phyloP scores from a whole-genome alignment of 1,140 invertebrate species.

The Megalopta genalis region DNA sequence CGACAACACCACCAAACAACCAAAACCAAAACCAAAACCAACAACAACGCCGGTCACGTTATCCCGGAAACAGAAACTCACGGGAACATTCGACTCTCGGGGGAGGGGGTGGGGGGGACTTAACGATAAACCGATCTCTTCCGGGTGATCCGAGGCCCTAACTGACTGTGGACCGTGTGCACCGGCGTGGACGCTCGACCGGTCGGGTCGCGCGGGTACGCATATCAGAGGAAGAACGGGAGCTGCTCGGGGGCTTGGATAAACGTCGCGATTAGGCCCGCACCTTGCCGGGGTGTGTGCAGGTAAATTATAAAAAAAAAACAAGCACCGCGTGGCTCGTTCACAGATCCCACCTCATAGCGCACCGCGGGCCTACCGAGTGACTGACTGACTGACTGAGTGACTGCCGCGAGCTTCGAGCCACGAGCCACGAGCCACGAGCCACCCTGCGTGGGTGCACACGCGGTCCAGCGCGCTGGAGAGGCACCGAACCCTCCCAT shows the following conservation, averaged over 20 bases:
- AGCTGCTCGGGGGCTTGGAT: too few relatives aligned
- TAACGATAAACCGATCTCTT: too few relatives aligned
- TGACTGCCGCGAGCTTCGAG: conserved; percentile 62
- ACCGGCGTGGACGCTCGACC: neutral
- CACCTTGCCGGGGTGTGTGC: neutral
- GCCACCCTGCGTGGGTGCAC: conserved; percentile 76
- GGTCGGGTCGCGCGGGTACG: too few relatives aligned
- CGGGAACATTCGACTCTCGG: too few relatives aligned
- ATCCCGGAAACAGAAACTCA: too few relatives aligned
- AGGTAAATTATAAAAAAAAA: conserved; percentile 29
- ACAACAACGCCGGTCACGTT: conserved; percentile 38
- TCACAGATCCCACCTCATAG: conserved; percentile 66
- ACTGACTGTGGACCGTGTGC: conserved; percentile 14
- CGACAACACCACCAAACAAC: too few relatives aligned
- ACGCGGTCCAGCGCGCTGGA: conserved; percentile 64
- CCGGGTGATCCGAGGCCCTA: conserved; percentile 38
- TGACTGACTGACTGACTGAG: conserved; percentile 69
- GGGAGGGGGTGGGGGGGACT: too few relatives aligned
- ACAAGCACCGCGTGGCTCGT: neutral
- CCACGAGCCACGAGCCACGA: conserved; percentile 66
- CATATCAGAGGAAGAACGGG: too few relatives aligned
- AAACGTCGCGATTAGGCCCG: too few relatives aligned
- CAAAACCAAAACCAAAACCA: neutral
- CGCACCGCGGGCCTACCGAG: conserved; percentile 77
- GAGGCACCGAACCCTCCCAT: conserved; percentile 49